These are phyloP conservation scores for Papilio aristodemus DNA, from an alignment of 1,140 invertebrate species.

Conservation along the genomic window DNA sequence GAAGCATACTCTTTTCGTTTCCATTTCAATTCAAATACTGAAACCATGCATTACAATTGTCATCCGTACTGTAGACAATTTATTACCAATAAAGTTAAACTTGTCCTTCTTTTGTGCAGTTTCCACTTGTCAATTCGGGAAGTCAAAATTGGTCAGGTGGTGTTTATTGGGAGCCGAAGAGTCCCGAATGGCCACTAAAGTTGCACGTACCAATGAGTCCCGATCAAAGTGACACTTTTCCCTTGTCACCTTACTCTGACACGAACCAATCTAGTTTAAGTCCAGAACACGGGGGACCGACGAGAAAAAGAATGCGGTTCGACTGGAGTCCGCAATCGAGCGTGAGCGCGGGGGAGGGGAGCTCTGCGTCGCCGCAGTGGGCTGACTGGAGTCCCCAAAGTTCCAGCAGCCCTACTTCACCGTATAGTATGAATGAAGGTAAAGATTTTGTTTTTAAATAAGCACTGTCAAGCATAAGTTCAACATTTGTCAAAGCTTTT, in stretches of 20 bases:
- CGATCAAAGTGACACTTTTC: conserved; percentile 48
- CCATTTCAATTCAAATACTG: too few relatives aligned
- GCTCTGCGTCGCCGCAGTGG: conserved; percentile 62
- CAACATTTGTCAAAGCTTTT: background rate
- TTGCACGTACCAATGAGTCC: conserved; percentile 48
- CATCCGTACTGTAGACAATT: too few relatives aligned
- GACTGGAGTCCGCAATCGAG: conserved; percentile 75
- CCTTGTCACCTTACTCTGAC: conserved; percentile 60
- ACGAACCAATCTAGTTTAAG: conserved; percentile 66
- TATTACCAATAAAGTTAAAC: background rate
- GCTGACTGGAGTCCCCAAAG: conserved; percentile 72
- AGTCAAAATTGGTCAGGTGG: conserved; percentile 71
- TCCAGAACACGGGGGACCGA: conserved; percentile 58
- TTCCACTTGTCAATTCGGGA: conserved; percentile 67
- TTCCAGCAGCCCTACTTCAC: conserved; percentile 61
- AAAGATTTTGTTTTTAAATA: conserved; percentile 28
- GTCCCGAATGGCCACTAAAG: conserved; percentile 59
- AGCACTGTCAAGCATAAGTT: too few relatives aligned
- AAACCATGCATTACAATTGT: too few relatives aligned
- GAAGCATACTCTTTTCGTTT: too few relatives aligned
- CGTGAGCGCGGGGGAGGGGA: conserved; percentile 58
- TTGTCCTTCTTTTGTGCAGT: conserved; percentile 48
- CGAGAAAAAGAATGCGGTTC: conserved; percentile 51
- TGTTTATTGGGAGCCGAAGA: conserved; percentile 71
- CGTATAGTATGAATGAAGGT: conserved; percentile 64